phyloP scores from a whole-genome alignment of 2,113 vertebrate genomes.

The Donacobius atricapilla region DNA sequence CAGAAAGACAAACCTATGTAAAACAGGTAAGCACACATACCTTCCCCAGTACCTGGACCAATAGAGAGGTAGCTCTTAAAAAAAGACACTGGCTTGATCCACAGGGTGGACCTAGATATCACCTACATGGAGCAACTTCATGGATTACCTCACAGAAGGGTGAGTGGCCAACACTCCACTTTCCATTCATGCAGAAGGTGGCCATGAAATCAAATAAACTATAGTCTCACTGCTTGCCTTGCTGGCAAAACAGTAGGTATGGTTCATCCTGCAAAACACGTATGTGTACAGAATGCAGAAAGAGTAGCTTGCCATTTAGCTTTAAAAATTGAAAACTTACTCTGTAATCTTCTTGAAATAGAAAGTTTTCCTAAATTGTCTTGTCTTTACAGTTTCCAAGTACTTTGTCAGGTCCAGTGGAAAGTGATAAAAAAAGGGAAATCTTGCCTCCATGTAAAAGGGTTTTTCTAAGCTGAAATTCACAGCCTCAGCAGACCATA shows the following conservation, averaged over 20 bases:
- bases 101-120: not conserved
- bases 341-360: not conserved
- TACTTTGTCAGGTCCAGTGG: not conserved
- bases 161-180: not conserved
- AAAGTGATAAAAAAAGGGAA: not conserved
- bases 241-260: not conserved
- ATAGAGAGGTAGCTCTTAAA: not conserved
- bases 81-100: not conserved
- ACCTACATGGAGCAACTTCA: not conserved
- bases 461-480: not conserved
- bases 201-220: not conserved
- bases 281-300: not conserved
- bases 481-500: not conserved
- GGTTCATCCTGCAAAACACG: not conserved
- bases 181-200: not conserved
- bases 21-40: not conserved
- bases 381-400: not conserved
- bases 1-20: not conserved
- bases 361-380: not conserved
- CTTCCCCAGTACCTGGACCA: rapidly evolving
- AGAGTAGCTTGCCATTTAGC: not conserved
- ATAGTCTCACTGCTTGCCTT: not conserved
- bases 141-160: not conserved
- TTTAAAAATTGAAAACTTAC: not conserved
- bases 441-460: not conserved